phyloP scores from a whole-genome alignment of 2,888 invertebrate species.

The Synergus japonicus region DNA sequence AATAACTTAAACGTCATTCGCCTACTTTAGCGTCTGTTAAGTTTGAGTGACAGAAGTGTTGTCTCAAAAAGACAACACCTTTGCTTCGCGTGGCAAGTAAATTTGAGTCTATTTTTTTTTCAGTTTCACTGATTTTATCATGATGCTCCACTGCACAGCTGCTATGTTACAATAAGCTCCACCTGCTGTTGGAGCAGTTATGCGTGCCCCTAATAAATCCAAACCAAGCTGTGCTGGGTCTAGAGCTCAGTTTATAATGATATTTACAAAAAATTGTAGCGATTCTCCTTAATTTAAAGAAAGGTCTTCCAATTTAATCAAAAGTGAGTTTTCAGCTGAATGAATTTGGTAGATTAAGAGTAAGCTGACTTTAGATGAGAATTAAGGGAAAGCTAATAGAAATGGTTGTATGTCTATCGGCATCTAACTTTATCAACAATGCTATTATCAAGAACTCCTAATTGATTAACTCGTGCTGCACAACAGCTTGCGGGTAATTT shows the following conservation, averaged over 20 bases:
- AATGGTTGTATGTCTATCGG: background rate
- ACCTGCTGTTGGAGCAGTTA: background rate
- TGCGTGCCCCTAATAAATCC: conserved; percentile 1
- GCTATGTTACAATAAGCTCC: background rate
- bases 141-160: background rate
- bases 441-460: conserved; percentile 25
- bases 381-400: background rate
- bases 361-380: background rate
- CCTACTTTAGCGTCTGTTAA: background rate
- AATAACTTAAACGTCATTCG: background rate
- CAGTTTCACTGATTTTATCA: background rate
- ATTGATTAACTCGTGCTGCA: conserved; percentile 13
- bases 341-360: background rate
- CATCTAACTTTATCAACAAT: conserved; percentile 7
- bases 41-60: background rate
- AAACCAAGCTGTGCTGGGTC: background rate
- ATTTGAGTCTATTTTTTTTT: background rate
- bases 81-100: background rate
- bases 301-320: background rate
- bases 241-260: background rate
- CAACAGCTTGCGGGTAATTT: conserved; percentile 29
- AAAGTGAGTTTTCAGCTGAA: background rate
- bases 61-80: background rate
- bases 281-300: background rate
- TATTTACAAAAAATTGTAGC: background rate